Evolutionary conservation across 2,113 vertebrate genomes (phyloP).

Genomic region (Oreocharis arfaki): DNA sequence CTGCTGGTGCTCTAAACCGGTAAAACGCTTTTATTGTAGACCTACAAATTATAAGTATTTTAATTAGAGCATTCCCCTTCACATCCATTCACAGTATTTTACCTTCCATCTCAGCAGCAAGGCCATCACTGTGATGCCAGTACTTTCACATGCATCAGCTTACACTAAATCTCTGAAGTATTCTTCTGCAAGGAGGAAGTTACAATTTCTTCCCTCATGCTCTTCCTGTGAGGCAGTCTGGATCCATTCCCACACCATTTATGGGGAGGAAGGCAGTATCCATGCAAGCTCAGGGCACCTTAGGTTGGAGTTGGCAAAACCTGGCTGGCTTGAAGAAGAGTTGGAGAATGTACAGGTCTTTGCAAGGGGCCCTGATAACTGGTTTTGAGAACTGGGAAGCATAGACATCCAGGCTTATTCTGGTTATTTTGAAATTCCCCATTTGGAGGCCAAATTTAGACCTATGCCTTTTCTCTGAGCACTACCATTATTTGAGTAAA

Average conservation of each 20-base stretch:
- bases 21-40: background rate
- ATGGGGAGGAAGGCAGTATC: background rate
- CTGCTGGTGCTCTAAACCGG: background rate
- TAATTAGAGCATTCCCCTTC: background rate
- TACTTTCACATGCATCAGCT: background rate
- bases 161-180: background rate
- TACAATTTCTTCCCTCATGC: background rate
- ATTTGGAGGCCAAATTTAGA: background rate
- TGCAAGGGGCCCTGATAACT: background rate
- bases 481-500: background rate
- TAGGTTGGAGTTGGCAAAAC: background rate
- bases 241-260: accelerated
- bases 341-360: background rate
- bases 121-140: background rate
- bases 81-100: background rate
- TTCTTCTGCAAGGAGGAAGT: background rate
- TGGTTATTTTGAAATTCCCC: background rate
- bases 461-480: background rate
- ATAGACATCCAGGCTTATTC: background rate
- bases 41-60: background rate
- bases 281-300: background rate
- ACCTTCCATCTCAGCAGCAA: background rate
- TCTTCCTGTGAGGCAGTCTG: accelerated
- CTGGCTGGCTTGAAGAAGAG: background rate
- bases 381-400: background rate